These are phyloP conservation scores for Drosophila nr. perissopoda DNA, from an alignment of 2,888 invertebrate species.

Conservation along the genomic window DNA sequence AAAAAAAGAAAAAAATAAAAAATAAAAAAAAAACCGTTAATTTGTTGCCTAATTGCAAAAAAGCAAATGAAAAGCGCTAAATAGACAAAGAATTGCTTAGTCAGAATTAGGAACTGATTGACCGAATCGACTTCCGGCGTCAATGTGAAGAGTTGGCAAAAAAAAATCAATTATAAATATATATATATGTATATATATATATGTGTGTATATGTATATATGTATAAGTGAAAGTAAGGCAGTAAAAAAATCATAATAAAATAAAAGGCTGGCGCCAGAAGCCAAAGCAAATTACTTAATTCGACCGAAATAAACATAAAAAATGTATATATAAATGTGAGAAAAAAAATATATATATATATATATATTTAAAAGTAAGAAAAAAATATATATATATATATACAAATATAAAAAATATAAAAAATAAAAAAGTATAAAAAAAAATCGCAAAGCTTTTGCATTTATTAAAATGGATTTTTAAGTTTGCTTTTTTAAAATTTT, in stretches of 20 bases:
- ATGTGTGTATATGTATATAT: background rate
- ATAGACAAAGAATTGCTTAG: constrained; percentile 50
- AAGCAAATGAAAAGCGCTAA: constrained; percentile 8
- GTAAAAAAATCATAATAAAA: background rate
- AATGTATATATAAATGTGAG: background rate
- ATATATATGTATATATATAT: background rate
- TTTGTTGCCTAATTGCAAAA: constrained; percentile 38
- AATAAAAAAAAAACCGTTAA: constrained; percentile 7
- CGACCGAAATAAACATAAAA: background rate
- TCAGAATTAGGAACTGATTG: constrained; percentile 55
- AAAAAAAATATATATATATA: background rate
- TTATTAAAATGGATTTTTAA: background rate
- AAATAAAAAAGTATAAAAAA: background rate
- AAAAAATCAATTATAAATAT: background rate
- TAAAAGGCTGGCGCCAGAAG: background rate
- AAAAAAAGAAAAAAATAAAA: background rate
- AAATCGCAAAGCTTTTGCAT: background rate
- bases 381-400: too few relatives aligned
- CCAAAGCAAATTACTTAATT: background rate
- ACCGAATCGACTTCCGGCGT: constrained; percentile 42
- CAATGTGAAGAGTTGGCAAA: constrained; percentile 25
- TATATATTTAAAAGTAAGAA: too few relatives aligned
- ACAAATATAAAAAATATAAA: background rate
- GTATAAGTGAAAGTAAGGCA: background rate
- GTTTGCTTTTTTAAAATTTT: background rate